These are phyloP conservation scores for Apis laboriosa DNA, from an alignment of 1,140 invertebrate genomes.

Conservation along the genomic window DNA sequence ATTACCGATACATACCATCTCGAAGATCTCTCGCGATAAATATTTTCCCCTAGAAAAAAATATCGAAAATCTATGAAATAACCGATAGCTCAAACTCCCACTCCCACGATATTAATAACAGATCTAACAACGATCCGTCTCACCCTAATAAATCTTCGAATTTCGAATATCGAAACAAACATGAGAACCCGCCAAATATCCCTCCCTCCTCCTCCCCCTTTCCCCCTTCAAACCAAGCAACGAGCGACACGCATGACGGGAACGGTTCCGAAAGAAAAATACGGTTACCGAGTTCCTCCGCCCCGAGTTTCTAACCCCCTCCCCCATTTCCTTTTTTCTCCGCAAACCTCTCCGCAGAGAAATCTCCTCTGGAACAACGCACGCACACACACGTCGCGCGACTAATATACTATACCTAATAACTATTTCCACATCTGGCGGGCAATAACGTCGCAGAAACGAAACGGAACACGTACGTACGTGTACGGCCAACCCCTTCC, in stretches of 20 bases:
- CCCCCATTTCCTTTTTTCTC: too few relatives aligned
- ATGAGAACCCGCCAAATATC: not conserved
- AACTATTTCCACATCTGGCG: slow-evolving; percentile 34
- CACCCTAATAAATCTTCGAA: not conserved
- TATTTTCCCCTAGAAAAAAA: not conserved
- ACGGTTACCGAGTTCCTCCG: not conserved
- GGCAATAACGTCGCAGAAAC: slow-evolving; percentile 21
- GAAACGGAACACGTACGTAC: slow-evolving; percentile 18
- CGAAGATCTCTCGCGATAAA: too few relatives aligned
- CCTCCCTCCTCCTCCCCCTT: not conserved
- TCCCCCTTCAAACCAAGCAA: not conserved
- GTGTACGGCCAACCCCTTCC: not conserved
- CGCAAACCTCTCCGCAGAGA: not conserved
- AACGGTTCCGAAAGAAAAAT: not conserved
- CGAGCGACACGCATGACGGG: not conserved
- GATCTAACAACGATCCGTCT: not conserved
- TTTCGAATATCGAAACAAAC: slow-evolving; percentile 2
- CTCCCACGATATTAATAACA: not conserved
- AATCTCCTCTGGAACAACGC: slow-evolving; percentile 4
- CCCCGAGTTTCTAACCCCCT: not conserved
- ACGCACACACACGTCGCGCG: not conserved
- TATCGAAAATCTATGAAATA: not conserved
- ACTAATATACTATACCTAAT: slow-evolving; percentile 46
- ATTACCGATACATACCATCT: too few relatives aligned
- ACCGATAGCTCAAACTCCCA: not conserved